phyloP scores from a whole-genome alignment of 2,113 vertebrate species.

The Cynocephalus volans region DNA sequence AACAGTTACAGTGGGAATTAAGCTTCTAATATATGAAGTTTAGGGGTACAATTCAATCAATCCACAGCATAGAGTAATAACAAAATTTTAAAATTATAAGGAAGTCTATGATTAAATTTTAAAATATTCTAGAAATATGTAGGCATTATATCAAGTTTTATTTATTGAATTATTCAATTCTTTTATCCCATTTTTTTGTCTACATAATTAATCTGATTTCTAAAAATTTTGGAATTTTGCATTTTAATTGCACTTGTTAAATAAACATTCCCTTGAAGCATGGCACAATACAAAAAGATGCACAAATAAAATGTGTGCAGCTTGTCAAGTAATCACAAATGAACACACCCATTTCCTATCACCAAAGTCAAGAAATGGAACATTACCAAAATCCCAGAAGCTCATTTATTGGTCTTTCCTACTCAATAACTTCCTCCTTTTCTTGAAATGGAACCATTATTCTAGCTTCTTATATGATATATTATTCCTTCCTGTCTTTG shows the following conservation, averaged over 20 bases:
- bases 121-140: neutral
- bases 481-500: neutral
- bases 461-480: neutral
- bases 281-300: neutral
- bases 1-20: too few species aligned
- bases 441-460: neutral
- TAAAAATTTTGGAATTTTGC: neutral
- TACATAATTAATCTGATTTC: neutral
- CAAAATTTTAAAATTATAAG: neutral
- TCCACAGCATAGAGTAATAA: neutral
- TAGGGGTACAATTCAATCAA: too few species aligned
- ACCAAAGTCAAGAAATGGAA: neutral
- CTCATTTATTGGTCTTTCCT: neutral
- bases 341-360: neutral
- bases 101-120: neutral
- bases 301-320: neutral
- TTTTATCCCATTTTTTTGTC: neutral
- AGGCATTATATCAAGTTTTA: neutral
- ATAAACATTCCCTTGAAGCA: neutral
- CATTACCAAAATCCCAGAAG: neutral
- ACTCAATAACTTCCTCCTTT: neutral
- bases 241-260: neutral
- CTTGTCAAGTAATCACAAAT: neutral
- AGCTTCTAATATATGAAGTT: too few species aligned
- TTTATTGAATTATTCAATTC: neutral